A percentile compares a stretch with the other conserved stretches of the same genome.
Evolutionary conservation across 2,888 invertebrate species (phyloP).

Genomic region (Plagodis dolabraria): DNA sequence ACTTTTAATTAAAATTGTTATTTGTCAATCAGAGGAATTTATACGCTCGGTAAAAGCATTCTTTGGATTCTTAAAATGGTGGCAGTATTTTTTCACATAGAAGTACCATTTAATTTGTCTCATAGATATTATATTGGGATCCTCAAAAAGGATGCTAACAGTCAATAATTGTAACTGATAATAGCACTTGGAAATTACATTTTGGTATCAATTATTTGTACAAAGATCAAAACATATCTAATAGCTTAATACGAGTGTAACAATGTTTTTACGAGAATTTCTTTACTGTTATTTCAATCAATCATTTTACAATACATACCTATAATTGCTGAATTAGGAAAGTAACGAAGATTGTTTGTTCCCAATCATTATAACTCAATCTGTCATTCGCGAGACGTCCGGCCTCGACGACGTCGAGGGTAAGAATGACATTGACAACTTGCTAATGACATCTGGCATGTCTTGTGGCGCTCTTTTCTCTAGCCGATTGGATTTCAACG

Average conservation of each 20-base stretch:
- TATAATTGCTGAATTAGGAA: neutral
- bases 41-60: slow-evolving; percentile 25
- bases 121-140: too few relatives aligned
- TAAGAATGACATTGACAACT: slow-evolving; percentile 61
- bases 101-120: neutral
- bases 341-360: slow-evolving; percentile 37
- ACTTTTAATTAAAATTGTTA: slow-evolving; percentile 63
- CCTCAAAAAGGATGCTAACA: neutral
- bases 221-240: too few relatives aligned
- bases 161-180: too few relatives aligned
- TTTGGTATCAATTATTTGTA: too few relatives aligned
- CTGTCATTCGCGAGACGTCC: slow-evolving; percentile 47
- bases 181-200: too few relatives aligned
- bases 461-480: slow-evolving; percentile 54
- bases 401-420: slow-evolving; percentile 25
- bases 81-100: slow-evolving; percentile 7
- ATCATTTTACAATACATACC: neutral
- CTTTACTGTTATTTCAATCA: neutral
- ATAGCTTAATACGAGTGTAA: too few relatives aligned
- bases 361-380: slow-evolving; percentile 46
- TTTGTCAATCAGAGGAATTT: slow-evolving; percentile 47
- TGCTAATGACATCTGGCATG: slow-evolving; percentile 59
- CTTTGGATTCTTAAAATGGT: slow-evolving; percentile 14
- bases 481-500: slow-evolving; percentile 30
- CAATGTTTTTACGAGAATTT: neutral